These are phyloP conservation scores for Papilio elwesi DNA, from an alignment of 2,888 invertebrate genomes.

Conservation along the genomic window DNA sequence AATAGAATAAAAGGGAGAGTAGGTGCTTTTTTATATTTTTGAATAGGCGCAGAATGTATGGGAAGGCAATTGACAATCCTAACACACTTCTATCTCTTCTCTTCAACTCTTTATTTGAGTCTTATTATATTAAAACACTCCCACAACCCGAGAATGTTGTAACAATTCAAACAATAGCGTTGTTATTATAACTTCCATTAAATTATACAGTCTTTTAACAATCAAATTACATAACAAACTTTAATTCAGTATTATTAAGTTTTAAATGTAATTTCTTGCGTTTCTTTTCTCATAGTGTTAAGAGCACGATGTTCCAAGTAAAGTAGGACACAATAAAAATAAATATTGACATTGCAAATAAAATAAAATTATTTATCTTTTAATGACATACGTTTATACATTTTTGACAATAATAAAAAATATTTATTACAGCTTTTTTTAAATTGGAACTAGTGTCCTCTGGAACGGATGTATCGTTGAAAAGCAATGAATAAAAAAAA, in stretches of 20 bases:
- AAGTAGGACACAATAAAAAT: not conserved
- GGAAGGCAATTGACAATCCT: not conserved
- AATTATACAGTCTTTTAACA: constrained; percentile 6
- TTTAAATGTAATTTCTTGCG: not conserved
- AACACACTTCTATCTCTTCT: not conserved
- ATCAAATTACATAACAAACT: constrained; percentile 8
- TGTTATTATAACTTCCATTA: constrained; percentile 2
- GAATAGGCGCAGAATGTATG: no score
- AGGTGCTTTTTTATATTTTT: no score
- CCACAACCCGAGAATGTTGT: not conserved
- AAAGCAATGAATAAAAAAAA: constrained; percentile 25
- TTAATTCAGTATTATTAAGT: constrained; percentile 3
- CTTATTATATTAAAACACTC: not conserved
- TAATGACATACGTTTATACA: no score
- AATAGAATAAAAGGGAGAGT: no score
- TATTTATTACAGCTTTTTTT: no score
- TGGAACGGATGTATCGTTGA: not conserved
- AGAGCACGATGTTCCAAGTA: no score
- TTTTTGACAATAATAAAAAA: no score
- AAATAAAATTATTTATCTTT: no score
- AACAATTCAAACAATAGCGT: constrained; percentile 4
- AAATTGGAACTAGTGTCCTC: not conserved
- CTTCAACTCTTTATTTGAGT: not conserved
- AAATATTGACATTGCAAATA: not conserved
- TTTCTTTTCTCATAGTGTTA: constrained; percentile 5